Percentiles rank a stretch among this genome's conserved stretches.
Conservation (phyloP, 2,888 invertebrate genomes). For the Criorhina ranunculi region DNA sequence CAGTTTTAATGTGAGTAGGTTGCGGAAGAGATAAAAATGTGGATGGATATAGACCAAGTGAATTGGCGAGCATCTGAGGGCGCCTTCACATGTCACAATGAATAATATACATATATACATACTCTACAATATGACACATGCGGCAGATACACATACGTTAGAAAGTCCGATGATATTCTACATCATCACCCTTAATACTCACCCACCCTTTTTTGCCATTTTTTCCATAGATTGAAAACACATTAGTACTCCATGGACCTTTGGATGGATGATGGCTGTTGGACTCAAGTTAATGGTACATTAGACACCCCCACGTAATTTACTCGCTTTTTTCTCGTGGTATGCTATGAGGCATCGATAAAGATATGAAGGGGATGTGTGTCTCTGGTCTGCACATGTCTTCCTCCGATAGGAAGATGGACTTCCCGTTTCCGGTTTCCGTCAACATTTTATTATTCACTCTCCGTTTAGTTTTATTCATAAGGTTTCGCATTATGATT, state of each 20-base stretch:
- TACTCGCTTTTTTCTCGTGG: constrained; percentile 67
- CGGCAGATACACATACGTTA: constrained; percentile 43
- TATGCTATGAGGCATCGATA: constrained; percentile 60
- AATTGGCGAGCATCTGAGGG: constrained; percentile 57
- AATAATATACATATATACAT: constrained; percentile 51
- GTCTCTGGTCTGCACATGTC: constrained; percentile 64
- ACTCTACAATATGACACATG: constrained; percentile 62
- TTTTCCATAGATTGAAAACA: constrained; percentile 72
- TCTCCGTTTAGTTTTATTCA: constrained; percentile 63
- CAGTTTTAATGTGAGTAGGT: constrained; percentile 54
- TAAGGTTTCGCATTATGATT: constrained; percentile 58
- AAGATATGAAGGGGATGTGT: constrained; percentile 67
- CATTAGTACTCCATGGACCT: constrained; percentile 72
- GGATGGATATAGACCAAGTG: constrained; percentile 34
- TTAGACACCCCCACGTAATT: constrained; percentile 76
- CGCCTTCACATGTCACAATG: constrained; percentile 54
- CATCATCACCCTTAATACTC: constrained; percentile 62
- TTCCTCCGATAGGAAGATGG: constrained; percentile 82
- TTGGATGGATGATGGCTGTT: constrained; percentile 68
- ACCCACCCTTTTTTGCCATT: constrained; percentile 46
- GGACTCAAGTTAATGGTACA: constrained; percentile 74
- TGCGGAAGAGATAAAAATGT: constrained; percentile 63
- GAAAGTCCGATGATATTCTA: constrained; percentile 55
- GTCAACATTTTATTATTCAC: constrained; percentile 78
- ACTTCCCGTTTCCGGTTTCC: constrained; percentile 85